These are phyloP conservation scores for Xylocopa sonorina DNA, from an alignment of 1,140 invertebrate species.

Conservation along the genomic window DNA sequence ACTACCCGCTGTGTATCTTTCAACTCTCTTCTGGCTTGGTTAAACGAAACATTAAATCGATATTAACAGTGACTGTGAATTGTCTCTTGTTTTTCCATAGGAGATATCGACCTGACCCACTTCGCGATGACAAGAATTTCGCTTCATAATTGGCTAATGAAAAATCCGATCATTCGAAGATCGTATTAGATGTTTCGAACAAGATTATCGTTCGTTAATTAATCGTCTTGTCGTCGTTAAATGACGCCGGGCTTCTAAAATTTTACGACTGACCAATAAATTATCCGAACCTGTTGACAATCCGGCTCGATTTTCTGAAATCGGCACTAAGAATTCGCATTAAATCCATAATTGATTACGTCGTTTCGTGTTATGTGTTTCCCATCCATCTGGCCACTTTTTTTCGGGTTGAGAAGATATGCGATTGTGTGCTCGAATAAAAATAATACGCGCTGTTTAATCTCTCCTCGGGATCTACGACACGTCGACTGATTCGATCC, in stretches of 20 bases:
- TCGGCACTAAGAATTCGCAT: not conserved
- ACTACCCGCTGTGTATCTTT: slow-evolving; percentile 5
- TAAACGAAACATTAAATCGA: slow-evolving; percentile 22
- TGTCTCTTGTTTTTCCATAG: not conserved
- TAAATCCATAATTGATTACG: slow-evolving; percentile 8
- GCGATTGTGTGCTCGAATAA: too few relatives aligned
- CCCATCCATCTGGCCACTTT: not conserved
- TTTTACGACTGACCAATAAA: slow-evolving; percentile 6
- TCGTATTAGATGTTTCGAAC: too few relatives aligned
- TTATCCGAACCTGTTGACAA: not conserved
- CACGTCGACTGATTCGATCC: slow-evolving; percentile 39
- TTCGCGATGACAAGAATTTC: not conserved
- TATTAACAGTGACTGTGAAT: slow-evolving; percentile 11
- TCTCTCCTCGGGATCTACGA: slow-evolving; percentile 23
- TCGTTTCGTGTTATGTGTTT: slow-evolving; percentile 26
- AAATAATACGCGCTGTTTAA: slow-evolving; percentile 6
- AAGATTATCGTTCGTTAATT: too few relatives aligned
- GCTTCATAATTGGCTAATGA: not conserved
- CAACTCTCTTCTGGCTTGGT: slow-evolving; percentile 20
- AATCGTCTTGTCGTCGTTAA: too few relatives aligned
- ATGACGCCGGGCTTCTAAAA: too few relatives aligned
- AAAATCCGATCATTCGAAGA: not conserved
- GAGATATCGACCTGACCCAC: not conserved
- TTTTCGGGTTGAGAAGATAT: not conserved
- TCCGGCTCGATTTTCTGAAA: not conserved